These are phyloP conservation scores for Perodicticus potto DNA, from an alignment of 2,797 vertebrate genomes.

Conservation along the genomic window DNA sequence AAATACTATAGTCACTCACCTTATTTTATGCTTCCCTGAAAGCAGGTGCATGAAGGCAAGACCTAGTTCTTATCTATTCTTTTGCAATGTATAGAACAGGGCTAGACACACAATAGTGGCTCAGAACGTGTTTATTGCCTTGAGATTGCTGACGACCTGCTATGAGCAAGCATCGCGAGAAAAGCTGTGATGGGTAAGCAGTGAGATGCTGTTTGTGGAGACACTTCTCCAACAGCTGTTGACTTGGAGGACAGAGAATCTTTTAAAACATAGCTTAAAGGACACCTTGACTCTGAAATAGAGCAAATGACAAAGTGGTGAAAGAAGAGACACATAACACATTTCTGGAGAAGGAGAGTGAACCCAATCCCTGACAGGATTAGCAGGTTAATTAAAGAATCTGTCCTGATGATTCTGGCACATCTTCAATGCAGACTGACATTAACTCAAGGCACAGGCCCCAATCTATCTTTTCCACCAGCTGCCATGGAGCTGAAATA, in stretches of 20 bases:
- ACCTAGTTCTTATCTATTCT: not conserved
- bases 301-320: slow-evolving; percentile 82
- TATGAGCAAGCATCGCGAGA: not conserved
- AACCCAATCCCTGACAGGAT: slow-evolving; percentile 76
- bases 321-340: slow-evolving; percentile 77
- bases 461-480: slow-evolving; percentile 76
- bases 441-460: slow-evolving; percentile 74
- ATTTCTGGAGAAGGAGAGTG: slow-evolving; percentile 78
- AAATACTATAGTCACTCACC: not conserved
- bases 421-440: slow-evolving; percentile 80
- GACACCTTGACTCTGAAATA: slow-evolving; percentile 82
- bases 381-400: slow-evolving; percentile 84
- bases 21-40: not conserved
- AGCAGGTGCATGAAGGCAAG: not conserved
- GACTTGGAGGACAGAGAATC: slow-evolving; percentile 62
- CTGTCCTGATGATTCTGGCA: slow-evolving; percentile 78
- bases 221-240: slow-evolving; percentile 62
- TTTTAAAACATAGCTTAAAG: slow-evolving; percentile 71
- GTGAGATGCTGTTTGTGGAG: not conserved
- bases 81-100: not conserved
- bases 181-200: not conserved
- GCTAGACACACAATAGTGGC: not conserved
- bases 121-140: not conserved
- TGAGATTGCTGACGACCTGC: not conserved
- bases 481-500: slow-evolving; percentile 61